Evolutionary conservation across 2,797 vertebrate species (phyloP).

Genomic region (Lacerta agilis): DNA sequence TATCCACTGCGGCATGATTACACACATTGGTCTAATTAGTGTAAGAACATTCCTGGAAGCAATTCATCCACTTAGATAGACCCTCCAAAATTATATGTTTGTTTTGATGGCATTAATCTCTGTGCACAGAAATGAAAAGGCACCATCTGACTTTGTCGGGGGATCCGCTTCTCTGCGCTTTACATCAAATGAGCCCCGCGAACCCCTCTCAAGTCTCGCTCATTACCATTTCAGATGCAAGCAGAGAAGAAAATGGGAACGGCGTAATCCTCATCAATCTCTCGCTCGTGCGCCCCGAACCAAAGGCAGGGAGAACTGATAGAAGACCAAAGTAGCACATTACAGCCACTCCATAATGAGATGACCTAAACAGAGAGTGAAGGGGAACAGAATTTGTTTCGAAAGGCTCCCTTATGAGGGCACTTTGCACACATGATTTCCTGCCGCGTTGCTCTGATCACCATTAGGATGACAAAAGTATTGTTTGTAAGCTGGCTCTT

Average conservation of each 20-base stretch:
- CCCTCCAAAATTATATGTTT: conserved; percentile 26
- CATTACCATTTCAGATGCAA: conserved; percentile 56
- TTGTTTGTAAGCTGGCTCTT: neutral
- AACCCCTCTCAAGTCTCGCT: conserved; percentile 40
- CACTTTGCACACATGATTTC: neutral
- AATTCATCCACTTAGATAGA: conserved; percentile 35
- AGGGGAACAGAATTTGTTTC: conserved; percentile 35
- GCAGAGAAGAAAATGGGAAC: conserved; percentile 40
- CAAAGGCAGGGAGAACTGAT: conserved; percentile 29
- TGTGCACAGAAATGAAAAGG: conserved; percentile 33
- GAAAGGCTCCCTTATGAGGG: conserved; percentile 28
- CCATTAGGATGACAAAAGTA: conserved; percentile 12
- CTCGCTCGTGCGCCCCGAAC: conserved; percentile 44
- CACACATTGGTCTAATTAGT: conserved; percentile 26
- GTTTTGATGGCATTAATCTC: conserved; percentile 41
- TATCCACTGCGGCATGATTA: neutral
- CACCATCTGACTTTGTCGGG: neutral
- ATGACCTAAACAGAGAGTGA: conserved; percentile 44
- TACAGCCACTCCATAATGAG: conserved; percentile 35
- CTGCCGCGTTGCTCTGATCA: neutral
- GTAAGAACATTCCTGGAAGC: neutral
- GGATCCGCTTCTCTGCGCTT: conserved; percentile 4
- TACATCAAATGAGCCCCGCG: conserved; percentile 47
- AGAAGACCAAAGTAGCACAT: conserved; percentile 27
- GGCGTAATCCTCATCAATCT: conserved; percentile 38